Base-by-base conservation (phyloP, 1,140 invertebrate species). In the Listronotus bonariensis region DNA sequence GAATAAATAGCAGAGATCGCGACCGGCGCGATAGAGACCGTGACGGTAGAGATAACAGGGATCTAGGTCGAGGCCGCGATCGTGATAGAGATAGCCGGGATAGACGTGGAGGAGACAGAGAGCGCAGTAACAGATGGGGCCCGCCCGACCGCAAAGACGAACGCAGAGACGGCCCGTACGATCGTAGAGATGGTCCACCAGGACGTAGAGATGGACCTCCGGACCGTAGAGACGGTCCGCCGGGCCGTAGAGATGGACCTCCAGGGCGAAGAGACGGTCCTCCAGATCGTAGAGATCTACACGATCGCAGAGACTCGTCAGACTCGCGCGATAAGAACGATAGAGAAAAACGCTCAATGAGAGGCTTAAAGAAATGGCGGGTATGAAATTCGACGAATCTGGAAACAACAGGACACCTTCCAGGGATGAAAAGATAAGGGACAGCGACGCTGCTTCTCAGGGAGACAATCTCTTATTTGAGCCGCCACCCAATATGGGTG, bases 301-400 rank as follows among this genome's bases (percentile, higher is more conserved):
- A 8, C 11, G 52, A 60, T 10, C 48, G 54, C 3, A 52, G 64
- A 31, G 66, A 68, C 18, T 3, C 8, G 34, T 64, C 61, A 6
- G 59, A 65, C 31, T 14, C 48, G 65, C 54, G 67, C 31, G 67
- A 68, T 12, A 60, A 49, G 18, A 57, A 68, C n/a, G 72, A 75
- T 6, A 57, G 71, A 15, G 76, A 77, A 48, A 77, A 77, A 73
- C 68, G 8, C 49, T 78, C 10, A 76, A 74, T 58, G 76, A 77
- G 36, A 49, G 77, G 26, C 65, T 78, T 41, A 67, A 74, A 40
- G 74, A 78, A 64, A 77, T 78, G 77, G 76, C 77, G 6, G 71
- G 68, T 42, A 67, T 65, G 42, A 38, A 54, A 8, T 36, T 38
- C 52, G 51, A 52, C 31, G 55, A 60, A 26, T 20, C 18, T 1